Evolutionary conservation across 2,797 vertebrate genomes (phyloP).

Genomic region (Chelon labrosus): DNA sequence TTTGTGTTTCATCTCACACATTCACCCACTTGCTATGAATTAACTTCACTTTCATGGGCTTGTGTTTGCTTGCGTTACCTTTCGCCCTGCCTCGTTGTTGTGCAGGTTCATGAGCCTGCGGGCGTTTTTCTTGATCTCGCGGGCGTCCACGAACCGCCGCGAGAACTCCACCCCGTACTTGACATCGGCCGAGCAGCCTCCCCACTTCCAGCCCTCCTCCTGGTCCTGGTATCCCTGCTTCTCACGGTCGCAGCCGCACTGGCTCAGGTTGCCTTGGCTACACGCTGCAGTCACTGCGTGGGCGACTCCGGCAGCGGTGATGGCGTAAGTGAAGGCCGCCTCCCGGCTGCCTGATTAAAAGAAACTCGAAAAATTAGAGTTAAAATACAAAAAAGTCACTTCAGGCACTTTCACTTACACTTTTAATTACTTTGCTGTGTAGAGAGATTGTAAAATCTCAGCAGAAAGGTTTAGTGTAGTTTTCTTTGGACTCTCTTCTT

Average conservation of each 20-base stretch:
- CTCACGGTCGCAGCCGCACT: slow-evolving; percentile 97
- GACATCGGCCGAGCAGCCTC: slow-evolving; percentile 97
- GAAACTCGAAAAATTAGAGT: slow-evolving; percentile 15
- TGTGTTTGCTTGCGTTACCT: slow-evolving; percentile 82
- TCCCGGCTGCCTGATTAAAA: slow-evolving; percentile 93
- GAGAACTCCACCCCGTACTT: slow-evolving; percentile 99
- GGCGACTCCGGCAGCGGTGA: slow-evolving; percentile 96
- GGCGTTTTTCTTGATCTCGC: slow-evolving; percentile 98
- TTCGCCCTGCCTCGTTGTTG: slow-evolving; percentile 98
- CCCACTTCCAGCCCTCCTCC: slow-evolving; percentile 99
- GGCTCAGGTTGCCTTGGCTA: slow-evolving; percentile 98
- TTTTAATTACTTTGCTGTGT: no score
- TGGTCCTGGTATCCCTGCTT: slow-evolving; percentile 98
- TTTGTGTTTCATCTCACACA: slow-evolving; percentile 56
- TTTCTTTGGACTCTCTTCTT: neutral
- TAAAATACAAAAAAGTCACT: neutral
- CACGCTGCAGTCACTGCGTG: slow-evolving; percentile 96
- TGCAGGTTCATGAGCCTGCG: slow-evolving; percentile 99
- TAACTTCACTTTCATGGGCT: no score
- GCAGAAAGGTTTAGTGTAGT: neutral
- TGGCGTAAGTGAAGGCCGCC: slow-evolving; percentile 98
- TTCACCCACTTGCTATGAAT: neutral
- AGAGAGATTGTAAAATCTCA: neutral
- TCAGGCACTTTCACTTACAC: no score
- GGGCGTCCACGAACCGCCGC: slow-evolving; percentile 95